Base-by-base conservation (phyloP, 2,888 invertebrate species). In the Corbicula japonica region DNA sequence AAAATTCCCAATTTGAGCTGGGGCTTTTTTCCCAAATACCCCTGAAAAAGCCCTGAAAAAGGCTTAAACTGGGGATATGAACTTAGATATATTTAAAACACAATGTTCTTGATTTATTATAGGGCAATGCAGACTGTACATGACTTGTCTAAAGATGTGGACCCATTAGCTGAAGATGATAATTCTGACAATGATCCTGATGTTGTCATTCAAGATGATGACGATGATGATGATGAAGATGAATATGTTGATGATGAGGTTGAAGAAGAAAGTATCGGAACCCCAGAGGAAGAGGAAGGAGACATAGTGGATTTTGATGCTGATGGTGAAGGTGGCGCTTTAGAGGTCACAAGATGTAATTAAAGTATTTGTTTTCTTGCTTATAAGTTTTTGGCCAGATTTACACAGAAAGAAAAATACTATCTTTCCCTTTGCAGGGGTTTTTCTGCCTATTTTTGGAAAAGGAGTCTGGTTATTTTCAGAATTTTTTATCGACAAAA, bases 91-190 rank as follows among this genome's bases (percentile, higher is more conserved):
- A n/a, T n/a, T n/a, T n/a, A n/a, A n/a, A n/a, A n/a, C n/a, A n/a
- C n/a, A n/a, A n/a, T n/a, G 1, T 65, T 50, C 12, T 52, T 34
- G 23, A 38, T 21, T 32, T 18, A 48, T 78, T 63, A 3, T 58
- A 82, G 82, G 23, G 82, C 82, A 18, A 61, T 60, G 38, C 58
- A 78, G n/a, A 75, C 78, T 38, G 71, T 82, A 8, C 75, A 78
- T 10, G 70, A 78, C 23, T n/a, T 82, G 21, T 72, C 76, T 0
- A 76, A 78, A 35, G 69, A 63, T 2, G 38, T 41, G 15, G 75
- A 76, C 26, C 30, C 34, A 2, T 32, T n/a, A 23, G 72, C 8
- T 0, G 23, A 66, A 10, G 35, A 32, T 56, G 72, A 63, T 21
- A 21, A 68, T 10, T 32, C 46, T 30, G 62, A 61, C 34, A 41